Conservation (phyloP, 1,140 invertebrate genomes). For the Cyclina sinensis region DNA sequence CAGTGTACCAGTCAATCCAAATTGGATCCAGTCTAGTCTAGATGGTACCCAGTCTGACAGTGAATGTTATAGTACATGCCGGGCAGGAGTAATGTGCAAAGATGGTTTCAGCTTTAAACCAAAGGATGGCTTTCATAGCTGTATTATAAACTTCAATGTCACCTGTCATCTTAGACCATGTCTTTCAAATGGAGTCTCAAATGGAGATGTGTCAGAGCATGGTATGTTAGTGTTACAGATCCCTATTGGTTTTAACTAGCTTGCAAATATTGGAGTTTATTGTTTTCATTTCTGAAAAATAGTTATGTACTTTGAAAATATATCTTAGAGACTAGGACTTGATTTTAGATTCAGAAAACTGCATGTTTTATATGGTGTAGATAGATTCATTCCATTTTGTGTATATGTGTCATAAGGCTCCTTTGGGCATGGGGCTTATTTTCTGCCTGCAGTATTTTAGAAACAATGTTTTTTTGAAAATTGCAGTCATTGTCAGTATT, state of each 20-base stretch:
- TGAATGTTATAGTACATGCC: background rate
- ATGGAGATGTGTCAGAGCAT: constrained; percentile 15
- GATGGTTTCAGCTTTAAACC: constrained; percentile 43
- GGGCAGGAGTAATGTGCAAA: constrained; percentile 30
- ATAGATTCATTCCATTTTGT: too few relatives aligned
- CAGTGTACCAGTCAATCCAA: constrained; percentile 57
- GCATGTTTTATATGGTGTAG: too few relatives aligned
- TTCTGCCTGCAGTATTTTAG: too few relatives aligned
- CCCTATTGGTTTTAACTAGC: background rate
- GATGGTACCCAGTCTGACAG: constrained; percentile 54
- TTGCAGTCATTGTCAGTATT: background rate
- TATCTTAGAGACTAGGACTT: too few relatives aligned
- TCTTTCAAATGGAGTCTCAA: constrained; percentile 44
- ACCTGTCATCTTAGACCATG: constrained; percentile 42
- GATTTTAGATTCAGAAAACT: too few relatives aligned
- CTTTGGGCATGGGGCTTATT: too few relatives aligned
- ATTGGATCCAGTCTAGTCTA: constrained; percentile 39
- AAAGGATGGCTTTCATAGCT: constrained; percentile 9
- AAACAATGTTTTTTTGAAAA: too few relatives aligned
- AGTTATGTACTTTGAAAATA: too few relatives aligned
- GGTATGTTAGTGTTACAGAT: constrained; percentile 25
- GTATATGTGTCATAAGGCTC: too few relatives aligned
- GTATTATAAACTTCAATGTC: constrained; percentile 46
- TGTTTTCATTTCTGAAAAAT: too few relatives aligned
- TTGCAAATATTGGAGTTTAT: too few relatives aligned